These are phyloP conservation scores for Apomyelois bistriatella DNA, from an alignment of 2,888 invertebrate genomes.

Conservation along the genomic window DNA sequence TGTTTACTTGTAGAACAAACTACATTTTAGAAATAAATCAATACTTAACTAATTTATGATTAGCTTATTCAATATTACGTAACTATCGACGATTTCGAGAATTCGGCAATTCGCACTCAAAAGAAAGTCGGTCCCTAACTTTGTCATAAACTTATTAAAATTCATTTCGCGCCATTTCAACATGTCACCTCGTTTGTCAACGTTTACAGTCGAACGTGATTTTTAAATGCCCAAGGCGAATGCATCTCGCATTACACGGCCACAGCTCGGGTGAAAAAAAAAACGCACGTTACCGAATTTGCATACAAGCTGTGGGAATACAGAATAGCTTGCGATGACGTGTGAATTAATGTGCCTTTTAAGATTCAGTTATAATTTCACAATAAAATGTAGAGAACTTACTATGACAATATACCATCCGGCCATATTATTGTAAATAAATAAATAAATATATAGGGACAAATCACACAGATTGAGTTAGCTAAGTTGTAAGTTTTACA, in stretches of 20 bases:
- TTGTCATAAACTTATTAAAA: constrained; percentile 22
- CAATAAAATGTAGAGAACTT: too few relatives aligned
- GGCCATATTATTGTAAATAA: too few relatives aligned
- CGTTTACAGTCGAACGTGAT: constrained; percentile 40
- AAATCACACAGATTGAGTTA: too few relatives aligned
- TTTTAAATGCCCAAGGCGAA: constrained; percentile 36
- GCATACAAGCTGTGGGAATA: constrained; percentile 45
- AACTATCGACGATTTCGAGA: too few relatives aligned
- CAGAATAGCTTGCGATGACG: constrained; percentile 28
- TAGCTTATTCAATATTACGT: too few relatives aligned
- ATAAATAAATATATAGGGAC: too few relatives aligned
- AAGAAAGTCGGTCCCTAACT: not conserved
- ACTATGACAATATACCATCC: not conserved
- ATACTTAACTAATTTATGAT: too few relatives aligned
- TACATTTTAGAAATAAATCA: too few relatives aligned
- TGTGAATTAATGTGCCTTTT: constrained; percentile 13
- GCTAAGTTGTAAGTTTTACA: too few relatives aligned
- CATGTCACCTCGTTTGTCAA: constrained; percentile 64
- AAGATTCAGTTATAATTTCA: not conserved
- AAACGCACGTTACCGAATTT: constrained; percentile 39
- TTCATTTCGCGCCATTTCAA: constrained; percentile 32
- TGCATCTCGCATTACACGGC: constrained; percentile 8
- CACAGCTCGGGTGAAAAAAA: constrained; percentile 26
- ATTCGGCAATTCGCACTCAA: too few relatives aligned
- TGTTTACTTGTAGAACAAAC: too few relatives aligned